A percentile compares a stretch with the other conserved stretches of the same genome.
Conservation (phyloP, 2,113 vertebrate species). For the Emberiza fucata region DNA sequence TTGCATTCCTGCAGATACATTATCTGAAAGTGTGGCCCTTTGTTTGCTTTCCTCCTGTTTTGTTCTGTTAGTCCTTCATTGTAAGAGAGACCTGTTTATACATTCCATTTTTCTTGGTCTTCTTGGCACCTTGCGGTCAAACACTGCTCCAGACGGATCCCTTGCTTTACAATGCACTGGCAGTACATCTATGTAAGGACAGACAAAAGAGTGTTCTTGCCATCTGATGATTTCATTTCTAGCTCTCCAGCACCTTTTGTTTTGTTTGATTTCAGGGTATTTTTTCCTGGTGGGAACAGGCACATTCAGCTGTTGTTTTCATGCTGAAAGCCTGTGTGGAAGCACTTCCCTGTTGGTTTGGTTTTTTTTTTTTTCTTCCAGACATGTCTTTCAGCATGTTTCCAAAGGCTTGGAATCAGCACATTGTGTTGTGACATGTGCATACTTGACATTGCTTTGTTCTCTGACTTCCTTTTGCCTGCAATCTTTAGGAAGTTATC, state of each 20-base stretch:
- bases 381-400: slow-evolving; percentile 65
- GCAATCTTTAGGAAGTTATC: slow-evolving; percentile 77
- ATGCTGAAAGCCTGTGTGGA: slow-evolving; percentile 11
- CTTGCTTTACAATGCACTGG: slow-evolving; percentile 13
- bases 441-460: slow-evolving; percentile 77
- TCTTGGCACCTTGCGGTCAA: slow-evolving; percentile 41
- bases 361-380: not conserved
- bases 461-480: slow-evolving; percentile 76
- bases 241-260: slow-evolving; percentile 57
- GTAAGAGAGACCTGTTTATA: slow-evolving; percentile 50
- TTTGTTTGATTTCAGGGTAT: slow-evolving; percentile 52
- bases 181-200: slow-evolving; percentile 45
- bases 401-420: slow-evolving; percentile 65
- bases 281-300: slow-evolving; percentile 65
- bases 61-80: not conserved
- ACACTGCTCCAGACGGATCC: slow-evolving; percentile 27
- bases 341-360: slow-evolving; percentile 13
- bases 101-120: slow-evolving; percentile 52
- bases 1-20: slow-evolving; percentile 31
- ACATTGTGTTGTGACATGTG: slow-evolving; percentile 68
- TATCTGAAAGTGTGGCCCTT: slow-evolving; percentile 26
- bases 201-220: slow-evolving; percentile 57
- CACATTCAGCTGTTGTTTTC: slow-evolving; percentile 73
- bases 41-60: slow-evolving; percentile 42
- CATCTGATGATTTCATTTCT: slow-evolving; percentile 67